Base-by-base conservation (phyloP, 2,888 invertebrate species). In the Harpalus rufipes region DNA sequence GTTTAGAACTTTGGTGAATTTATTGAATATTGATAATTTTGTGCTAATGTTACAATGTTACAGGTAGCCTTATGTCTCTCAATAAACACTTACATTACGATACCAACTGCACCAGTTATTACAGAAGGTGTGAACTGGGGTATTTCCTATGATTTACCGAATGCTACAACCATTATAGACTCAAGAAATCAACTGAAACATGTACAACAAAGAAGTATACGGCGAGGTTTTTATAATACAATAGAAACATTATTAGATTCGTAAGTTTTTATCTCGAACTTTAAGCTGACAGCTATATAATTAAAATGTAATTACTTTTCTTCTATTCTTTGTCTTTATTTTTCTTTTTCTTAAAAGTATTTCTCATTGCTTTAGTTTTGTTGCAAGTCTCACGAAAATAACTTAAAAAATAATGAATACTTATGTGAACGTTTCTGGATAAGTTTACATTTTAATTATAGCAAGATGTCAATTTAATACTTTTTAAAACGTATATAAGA, bases 51-150 rank as follows among this genome's bases (percentile, higher is more conserved):
- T 25, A 32, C 21, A 72, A 14, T 32, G 18, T 65, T 91, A 32
- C 90, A 93, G 93, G 94, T 89, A 92, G 94, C 90, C 8, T 87
- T 88, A 58, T 95, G 95, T 88, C 88, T 92, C 86, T 94, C 94
- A 0, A 92, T 92, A 68, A 92, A 93, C 12, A 91, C 92, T 58
- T 88, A 93, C 81, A 74, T 18, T 44, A 7, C 41, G 6, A 5
- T 12, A 5, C 87, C 88, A 0, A 92, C 94, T 0, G 91, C 92
- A 0, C 93, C 93, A 85, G 92, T 94, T 80, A 93, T 95, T 85
- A 92, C 95, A 8, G 92, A 94, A 89, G 96, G 96, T 0, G 92
- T 94, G 44, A 96, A 96, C 0, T 95, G 95, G 85, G 96, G 96
- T 0, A 90, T 96, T 86, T 95, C 96, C 0, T 96, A 94, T 92